Evolutionary conservation across 2,888 invertebrate genomes (phyloP), one percentile per base, ranked within the genome.

Genomic region (Smittia aterrima): DNA sequence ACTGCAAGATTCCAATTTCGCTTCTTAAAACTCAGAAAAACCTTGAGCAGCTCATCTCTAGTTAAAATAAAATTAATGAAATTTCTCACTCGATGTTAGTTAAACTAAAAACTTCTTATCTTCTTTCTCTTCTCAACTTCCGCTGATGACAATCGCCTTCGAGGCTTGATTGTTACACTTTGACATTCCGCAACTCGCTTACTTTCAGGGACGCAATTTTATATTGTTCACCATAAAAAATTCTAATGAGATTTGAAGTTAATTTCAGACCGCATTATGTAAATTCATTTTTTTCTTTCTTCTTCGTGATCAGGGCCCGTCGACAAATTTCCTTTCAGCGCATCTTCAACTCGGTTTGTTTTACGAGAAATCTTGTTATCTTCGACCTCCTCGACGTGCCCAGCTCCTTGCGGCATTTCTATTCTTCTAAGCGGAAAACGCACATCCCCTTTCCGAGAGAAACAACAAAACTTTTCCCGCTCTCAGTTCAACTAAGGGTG

Each of bases 211-310:
- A 58, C 18, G 22, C 18, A 58, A 18, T 58, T 22, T 58, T 58
- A 58, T 18, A 58, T 20, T 58, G 22, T 18, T 20, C 32, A 6
- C 4, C 20, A 58, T 20, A 20, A 58, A 58, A 58, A 58, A 58
- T 22, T 58, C 18, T 58, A 58, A 58, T 58, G 58, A 58, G 58
- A 58, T 58, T 58, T 58, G 18, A 58, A 58, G 58, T 22, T 58
- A 58, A 58, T 58, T 58, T 58, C 58, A 58, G 22, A 20, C 18
- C 58, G 20, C 58, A 58, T 58, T 58, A 58, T 58, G 58, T 22
- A 58, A 58, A 58, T 58, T 58, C 22, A 18, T 18, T n/a, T 58
- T 58, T 47, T 13, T 11, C 11, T 38, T 38, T 38, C 11, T 38
- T 38, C 18, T n/a, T 47, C 53, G 53, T 58, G 58, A 58, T 18